phyloP scores from a whole-genome alignment of 2,888 invertebrate species.

The Herminia tarsipennalis region DNA sequence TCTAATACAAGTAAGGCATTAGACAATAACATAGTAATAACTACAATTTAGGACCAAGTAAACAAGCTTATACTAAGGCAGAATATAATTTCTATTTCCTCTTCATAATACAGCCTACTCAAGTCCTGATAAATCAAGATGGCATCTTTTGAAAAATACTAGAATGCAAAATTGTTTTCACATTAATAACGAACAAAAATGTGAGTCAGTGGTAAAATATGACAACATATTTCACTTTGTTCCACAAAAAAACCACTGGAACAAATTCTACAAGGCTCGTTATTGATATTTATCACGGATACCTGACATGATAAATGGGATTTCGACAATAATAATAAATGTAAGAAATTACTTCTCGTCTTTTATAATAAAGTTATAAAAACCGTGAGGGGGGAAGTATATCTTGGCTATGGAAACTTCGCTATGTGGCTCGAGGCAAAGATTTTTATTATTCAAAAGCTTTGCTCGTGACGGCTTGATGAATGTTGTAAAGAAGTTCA shows the following conservation, averaged over 20 bases:
- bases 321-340: slow-evolving; percentile 59
- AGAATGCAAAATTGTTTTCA: slow-evolving; percentile 25
- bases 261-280: slow-evolving; percentile 42
- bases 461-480: slow-evolving; percentile 77
- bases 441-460: slow-evolving; percentile 80
- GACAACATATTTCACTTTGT: slow-evolving; percentile 42
- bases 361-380: slow-evolving; percentile 53
- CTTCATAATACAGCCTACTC: neutral
- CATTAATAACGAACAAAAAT: slow-evolving; percentile 34
- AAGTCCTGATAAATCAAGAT: neutral
- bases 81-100: too few relatives aligned
- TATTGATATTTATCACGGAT: slow-evolving; percentile 52
- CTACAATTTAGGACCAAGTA: neutral
- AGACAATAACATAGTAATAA: too few relatives aligned
- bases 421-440: slow-evolving; percentile 45
- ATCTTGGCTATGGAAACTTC: slow-evolving; percentile 36
- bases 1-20: too few relatives aligned
- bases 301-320: slow-evolving; percentile 48
- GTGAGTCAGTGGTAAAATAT: slow-evolving; percentile 38
- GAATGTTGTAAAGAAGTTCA: slow-evolving; percentile 78
- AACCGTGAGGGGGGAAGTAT: slow-evolving; percentile 40
- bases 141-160: neutral
- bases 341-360: slow-evolving; percentile 55
- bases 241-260: slow-evolving; percentile 34
- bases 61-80: too few relatives aligned